Base-by-base conservation (phyloP, 2,797 vertebrate species). In the Pipistrellus pygmaeus region DNA sequence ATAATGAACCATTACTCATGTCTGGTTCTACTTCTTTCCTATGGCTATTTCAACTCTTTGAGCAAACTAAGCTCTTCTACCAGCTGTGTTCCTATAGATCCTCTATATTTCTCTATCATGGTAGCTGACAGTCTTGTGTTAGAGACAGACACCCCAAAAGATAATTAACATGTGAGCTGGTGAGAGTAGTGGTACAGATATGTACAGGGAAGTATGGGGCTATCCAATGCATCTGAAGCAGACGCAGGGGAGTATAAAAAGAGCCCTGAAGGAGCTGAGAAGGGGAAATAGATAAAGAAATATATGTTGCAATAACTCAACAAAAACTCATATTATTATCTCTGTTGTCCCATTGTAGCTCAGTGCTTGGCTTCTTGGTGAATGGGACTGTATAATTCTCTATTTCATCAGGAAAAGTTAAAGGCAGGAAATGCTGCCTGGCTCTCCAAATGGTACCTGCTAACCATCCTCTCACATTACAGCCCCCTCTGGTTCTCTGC, bases 1-100 rank as follows among this genome's bases (percentile, higher is more conserved):
- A 10, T 27, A 60, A 32, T 11, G 75, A 93, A 88, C 48, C 68
- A 69, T 25, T 71, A 30, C 25, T 73, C 8, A 32, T 48, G 18
- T 53, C 55, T 84, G 53, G 66, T 41, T 85, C 46, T 35, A 66
- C 35, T 73, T 86, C 17, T 83, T 91, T 64, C 68, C 14, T 20
- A 64, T 25, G 77, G 21, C 5, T 55, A 95, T 69, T 82, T 82
- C 30, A 73, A 77, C 18, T 88, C 82, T 94, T 73, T 60, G 60
- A 91, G 60, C 30, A 62, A 83, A 82, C 86, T 30, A 60, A 62
- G 32, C 30, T 38, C 7, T 83, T 90, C 41, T 85, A 13, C 64
- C 14, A 76, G 60, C 4, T 41, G 75, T 53, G 14, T 83, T 78
- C 86, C 66, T 60, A 44, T 2, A 64, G 14, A 46, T 75, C 46